Conservation (phyloP, 2,113 vertebrate genomes). For the Suncus etruscus region DNA sequence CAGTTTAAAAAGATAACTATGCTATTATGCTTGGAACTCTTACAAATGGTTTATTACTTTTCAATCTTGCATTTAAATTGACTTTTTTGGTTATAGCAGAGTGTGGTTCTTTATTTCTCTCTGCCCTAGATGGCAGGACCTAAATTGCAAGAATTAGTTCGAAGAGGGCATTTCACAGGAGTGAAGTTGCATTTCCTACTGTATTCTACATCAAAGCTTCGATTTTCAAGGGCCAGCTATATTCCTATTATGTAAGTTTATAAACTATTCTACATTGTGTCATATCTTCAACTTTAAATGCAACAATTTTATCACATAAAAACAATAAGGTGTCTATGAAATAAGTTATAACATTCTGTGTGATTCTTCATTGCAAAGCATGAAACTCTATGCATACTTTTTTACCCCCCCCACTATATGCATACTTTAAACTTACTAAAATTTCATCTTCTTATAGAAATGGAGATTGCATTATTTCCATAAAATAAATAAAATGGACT, state of each 20-base stretch:
- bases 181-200: conserved; percentile 70
- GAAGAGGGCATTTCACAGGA: conserved; percentile 72
- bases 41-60: conserved; percentile 70
- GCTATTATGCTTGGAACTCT: conserved; percentile 42
- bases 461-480: background rate
- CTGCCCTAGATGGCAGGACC: conserved; percentile 36
- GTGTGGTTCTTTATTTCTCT: conserved; percentile 69
- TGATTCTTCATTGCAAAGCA: conserved; percentile 19
- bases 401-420: too few species aligned
- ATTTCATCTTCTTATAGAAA: conserved; percentile 35
- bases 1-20: conserved; percentile 58
- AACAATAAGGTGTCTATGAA: conserved; percentile 51
- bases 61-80: conserved; percentile 73
- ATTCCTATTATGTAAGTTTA: conserved; percentile 70
- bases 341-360: conserved; percentile 40
- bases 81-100: conserved; percentile 54
- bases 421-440: conserved; percentile 21
- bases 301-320: conserved; percentile 64
- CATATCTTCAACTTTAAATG: conserved; percentile 71
- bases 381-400: background rate
- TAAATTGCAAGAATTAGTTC: conserved; percentile 77
- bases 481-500: conserved; percentile 47
- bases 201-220: conserved; percentile 68
- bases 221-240: conserved; percentile 44
- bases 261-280: conserved; percentile 62